phyloP scores from a whole-genome alignment of 2,113 vertebrate genomes.

The Serinus canaria region DNA sequence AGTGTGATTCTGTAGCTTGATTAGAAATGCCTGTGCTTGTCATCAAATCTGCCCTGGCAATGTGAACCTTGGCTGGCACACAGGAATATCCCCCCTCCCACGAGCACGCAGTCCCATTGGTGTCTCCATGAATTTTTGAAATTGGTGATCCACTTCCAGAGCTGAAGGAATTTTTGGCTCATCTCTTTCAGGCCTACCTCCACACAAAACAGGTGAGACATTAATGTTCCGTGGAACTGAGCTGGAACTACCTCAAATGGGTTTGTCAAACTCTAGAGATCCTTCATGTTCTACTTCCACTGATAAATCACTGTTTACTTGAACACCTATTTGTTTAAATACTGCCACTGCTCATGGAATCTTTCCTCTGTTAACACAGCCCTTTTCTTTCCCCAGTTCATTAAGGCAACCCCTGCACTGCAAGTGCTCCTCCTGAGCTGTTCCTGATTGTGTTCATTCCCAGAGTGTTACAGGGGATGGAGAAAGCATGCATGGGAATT shows the following conservation, averaged over 20 bases:
- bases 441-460: not conserved
- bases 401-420: not conserved
- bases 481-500: not conserved
- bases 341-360: not conserved
- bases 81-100: accelerated
- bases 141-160: not conserved
- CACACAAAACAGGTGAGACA: not conserved
- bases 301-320: not conserved
- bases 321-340: not conserved
- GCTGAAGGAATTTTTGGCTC: not conserved
- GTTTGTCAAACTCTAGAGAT: not conserved
- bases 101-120: not conserved
- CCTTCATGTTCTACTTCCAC: not conserved
- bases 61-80: not conserved
- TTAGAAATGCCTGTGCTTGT: not conserved
- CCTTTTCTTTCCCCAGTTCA: not conserved
- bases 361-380: not conserved
- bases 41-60: not conserved
- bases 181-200: not conserved
- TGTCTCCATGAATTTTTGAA: not conserved
- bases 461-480: accelerated
- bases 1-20: not conserved
- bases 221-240: not conserved
- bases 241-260: not conserved
- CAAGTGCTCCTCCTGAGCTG: not conserved